These are phyloP conservation scores for Biston betularia DNA, from an alignment of 2,888 invertebrate species.

Conservation along the genomic window DNA sequence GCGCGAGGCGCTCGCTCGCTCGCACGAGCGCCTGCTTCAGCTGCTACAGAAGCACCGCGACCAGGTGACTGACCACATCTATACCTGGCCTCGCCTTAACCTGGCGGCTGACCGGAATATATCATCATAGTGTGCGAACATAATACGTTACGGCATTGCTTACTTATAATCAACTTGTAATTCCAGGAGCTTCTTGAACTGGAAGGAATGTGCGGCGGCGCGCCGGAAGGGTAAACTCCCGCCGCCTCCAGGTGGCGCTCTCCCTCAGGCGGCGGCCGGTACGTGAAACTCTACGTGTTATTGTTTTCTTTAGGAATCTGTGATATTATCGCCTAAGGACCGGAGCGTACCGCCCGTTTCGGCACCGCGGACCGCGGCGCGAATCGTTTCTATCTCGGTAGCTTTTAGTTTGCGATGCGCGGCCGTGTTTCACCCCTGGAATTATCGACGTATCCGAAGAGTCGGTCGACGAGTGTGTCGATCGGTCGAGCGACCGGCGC, in stretches of 20 bases:
- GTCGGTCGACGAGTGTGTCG: constrained; percentile 2
- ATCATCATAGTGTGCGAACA: too few relatives aligned
- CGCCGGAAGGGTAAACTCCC: constrained; percentile 66
- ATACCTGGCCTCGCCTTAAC: neutral
- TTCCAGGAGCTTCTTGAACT: constrained; percentile 74
- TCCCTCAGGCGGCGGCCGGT: constrained; percentile 25
- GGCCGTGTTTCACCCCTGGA: neutral
- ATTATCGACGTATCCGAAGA: neutral
- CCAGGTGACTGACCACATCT: constrained; percentile 58
- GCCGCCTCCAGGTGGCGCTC: constrained; percentile 25
- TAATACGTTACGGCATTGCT: too few relatives aligned
- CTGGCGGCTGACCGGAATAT: too few relatives aligned
- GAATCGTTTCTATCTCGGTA: constrained; percentile 63
- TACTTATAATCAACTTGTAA: neutral
- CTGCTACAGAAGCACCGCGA: constrained; percentile 82
- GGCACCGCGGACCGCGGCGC: constrained; percentile 39
- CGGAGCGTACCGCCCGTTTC: constrained; percentile 45
- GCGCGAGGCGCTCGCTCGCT: constrained; percentile 90
- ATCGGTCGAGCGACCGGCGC: constrained; percentile 10
- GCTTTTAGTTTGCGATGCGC: constrained; percentile 49
- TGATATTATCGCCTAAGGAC: constrained; percentile 84
- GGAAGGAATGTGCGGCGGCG: constrained; percentile 73
- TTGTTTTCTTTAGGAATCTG: constrained; percentile 76
- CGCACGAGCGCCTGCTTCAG: constrained; percentile 92
- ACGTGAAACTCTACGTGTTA: constrained; percentile 50